A percentile compares a stretch with the other conserved stretches of the same genome.
phyloP scores from a whole-genome alignment of 2,113 vertebrate species.

The Alectura lathami region DNA sequence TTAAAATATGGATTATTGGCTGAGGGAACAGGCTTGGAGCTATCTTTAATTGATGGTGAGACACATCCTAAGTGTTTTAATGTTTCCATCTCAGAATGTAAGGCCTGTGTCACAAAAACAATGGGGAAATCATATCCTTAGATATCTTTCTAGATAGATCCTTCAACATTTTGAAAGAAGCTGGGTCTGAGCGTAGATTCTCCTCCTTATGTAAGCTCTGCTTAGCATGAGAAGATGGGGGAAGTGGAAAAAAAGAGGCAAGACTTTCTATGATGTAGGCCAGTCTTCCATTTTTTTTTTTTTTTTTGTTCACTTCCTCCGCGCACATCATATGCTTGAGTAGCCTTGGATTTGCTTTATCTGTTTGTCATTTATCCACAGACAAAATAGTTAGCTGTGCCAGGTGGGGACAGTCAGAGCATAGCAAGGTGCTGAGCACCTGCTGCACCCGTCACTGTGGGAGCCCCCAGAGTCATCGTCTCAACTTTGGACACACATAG shows the following conservation, averaged over 20 bases:
- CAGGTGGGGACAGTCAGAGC: not conserved
- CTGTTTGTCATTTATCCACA: not conserved
- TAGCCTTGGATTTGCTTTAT: not conserved
- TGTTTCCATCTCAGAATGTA: not conserved
- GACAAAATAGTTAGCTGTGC: not conserved
- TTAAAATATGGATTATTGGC: not conserved
- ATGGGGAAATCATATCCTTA: not conserved
- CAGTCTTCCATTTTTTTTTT: not conserved
- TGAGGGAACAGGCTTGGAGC: not conserved
- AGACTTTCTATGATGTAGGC: not conserved
- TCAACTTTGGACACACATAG: not conserved
- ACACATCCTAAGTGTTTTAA: not conserved
- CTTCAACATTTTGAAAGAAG: not conserved
- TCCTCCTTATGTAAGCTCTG: not conserved
- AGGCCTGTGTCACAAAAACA: not conserved
- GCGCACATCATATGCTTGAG: not conserved
- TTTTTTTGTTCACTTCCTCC: not conserved
- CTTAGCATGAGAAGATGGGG: not conserved
- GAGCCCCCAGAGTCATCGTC: not conserved
- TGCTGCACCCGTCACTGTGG: not conserved
- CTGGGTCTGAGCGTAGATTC: not conserved
- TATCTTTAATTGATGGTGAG: not conserved
- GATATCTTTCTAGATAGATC: no score
- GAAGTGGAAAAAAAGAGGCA: not conserved
- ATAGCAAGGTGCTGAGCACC: constrained; percentile 39